Percentiles rank a stretch among this genome's conserved stretches.
phyloP scores from a whole-genome alignment of 2,113 vertebrate genomes.

The Morone saxatilis region DNA sequence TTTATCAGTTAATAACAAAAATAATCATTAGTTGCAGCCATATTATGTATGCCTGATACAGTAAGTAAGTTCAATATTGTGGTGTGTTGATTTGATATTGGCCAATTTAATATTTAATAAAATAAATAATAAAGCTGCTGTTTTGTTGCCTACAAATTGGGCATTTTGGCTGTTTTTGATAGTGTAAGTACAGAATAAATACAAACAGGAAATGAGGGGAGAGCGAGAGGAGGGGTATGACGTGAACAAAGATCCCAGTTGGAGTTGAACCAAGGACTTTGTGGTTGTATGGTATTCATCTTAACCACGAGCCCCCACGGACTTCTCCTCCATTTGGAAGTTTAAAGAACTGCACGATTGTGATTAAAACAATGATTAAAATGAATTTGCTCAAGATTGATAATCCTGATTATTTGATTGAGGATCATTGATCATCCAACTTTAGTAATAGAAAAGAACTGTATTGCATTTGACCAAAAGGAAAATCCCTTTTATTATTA shows the following conservation, averaged over 20 bases:
- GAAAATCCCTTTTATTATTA: background rate
- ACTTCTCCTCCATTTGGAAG: background rate
- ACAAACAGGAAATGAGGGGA: background rate
- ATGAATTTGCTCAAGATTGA: background rate
- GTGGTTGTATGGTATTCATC: background rate
- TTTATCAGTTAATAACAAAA: background rate
- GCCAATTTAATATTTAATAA: background rate
- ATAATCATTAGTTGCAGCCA: background rate
- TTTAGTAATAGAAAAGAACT: too few relatives aligned
- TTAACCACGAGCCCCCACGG: background rate
- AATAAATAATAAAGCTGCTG: too few relatives aligned
- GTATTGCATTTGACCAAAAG: background rate
- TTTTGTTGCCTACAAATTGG: too few relatives aligned
- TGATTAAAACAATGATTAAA: background rate
- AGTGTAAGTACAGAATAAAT: too few relatives aligned
- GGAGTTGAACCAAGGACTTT: background rate
- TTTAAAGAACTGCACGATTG: background rate
- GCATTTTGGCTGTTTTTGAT: background rate
- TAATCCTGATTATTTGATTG: too few relatives aligned
- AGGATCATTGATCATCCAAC: background rate
- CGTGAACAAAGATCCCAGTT: background rate
- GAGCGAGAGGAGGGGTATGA: background rate
- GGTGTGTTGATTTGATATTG: too few relatives aligned
- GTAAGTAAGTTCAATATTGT: background rate
- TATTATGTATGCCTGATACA: background rate